Evolutionary conservation across 2,888 invertebrate species (phyloP).

Genomic region (Crossocerus cetratus): DNA sequence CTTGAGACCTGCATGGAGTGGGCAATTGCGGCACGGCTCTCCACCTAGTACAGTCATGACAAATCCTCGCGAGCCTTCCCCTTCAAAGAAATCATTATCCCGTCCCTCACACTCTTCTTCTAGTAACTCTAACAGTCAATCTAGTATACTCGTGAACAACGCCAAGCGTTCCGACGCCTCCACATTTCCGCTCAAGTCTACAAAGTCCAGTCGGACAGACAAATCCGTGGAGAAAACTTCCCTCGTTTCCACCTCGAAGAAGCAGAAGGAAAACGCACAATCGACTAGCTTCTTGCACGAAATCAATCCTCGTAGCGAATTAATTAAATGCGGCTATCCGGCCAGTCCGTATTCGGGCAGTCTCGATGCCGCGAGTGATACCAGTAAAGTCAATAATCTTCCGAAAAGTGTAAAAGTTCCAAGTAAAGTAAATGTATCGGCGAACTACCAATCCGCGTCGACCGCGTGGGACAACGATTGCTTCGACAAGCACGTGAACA

Average conservation of each 20-base stretch:
- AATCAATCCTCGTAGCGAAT: slow-evolving; percentile 21
- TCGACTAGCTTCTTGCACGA: slow-evolving; percentile 30
- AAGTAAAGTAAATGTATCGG: slow-evolving; percentile 23
- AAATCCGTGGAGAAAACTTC: slow-evolving; percentile 33
- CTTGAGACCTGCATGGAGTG: slow-evolving; percentile 77
- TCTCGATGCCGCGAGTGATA: neutral
- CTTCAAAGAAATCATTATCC: slow-evolving; percentile 33
- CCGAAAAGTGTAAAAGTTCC: slow-evolving; percentile 12
- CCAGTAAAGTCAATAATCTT: slow-evolving; percentile 3
- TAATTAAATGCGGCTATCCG: slow-evolving; percentile 14
- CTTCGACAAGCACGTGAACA: slow-evolving; percentile 40
- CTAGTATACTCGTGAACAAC: slow-evolving; percentile 48
- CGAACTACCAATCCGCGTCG: slow-evolving; percentile 12
- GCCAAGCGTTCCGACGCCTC: neutral
- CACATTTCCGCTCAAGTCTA: slow-evolving; percentile 19
- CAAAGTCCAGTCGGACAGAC: slow-evolving; percentile 20
- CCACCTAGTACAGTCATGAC: slow-evolving; percentile 66
- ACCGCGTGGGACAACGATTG: slow-evolving; percentile 36
- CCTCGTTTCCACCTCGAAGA: slow-evolving; percentile 7
- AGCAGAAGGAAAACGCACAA: slow-evolving; percentile 7
- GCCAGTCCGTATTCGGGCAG: slow-evolving; percentile 2
- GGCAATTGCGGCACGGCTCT: slow-evolving; percentile 73
- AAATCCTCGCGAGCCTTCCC: slow-evolving; percentile 53
- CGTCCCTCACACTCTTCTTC: slow-evolving; percentile 24
- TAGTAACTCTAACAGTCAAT: slow-evolving; percentile 47